These are phyloP conservation scores for Hoplodrina ambigua DNA, from an alignment of 2,888 invertebrate species.

Conservation along the genomic window DNA sequence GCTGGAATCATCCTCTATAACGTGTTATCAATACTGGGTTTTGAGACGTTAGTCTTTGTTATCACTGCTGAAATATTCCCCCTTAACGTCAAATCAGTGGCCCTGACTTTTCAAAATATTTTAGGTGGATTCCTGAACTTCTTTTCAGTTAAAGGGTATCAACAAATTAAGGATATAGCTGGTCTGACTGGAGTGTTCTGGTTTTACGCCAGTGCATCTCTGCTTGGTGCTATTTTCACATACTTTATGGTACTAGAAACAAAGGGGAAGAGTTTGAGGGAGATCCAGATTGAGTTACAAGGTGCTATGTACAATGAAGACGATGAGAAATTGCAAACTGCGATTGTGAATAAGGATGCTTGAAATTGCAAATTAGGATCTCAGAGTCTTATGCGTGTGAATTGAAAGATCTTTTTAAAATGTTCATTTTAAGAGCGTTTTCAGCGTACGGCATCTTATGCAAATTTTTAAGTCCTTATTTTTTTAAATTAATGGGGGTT, in stretches of 20 bases:
- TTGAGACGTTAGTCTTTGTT: constrained; percentile 85
- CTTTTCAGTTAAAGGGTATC: constrained; percentile 85
- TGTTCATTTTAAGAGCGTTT: no score
- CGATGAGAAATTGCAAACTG: constrained; percentile 61
- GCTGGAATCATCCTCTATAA: constrained; percentile 79
- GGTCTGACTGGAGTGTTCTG: constrained; percentile 87
- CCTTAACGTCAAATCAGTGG: constrained; percentile 89
- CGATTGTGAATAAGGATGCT: constrained; percentile 14
- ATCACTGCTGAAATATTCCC: constrained; percentile 90
- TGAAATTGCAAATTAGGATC: background rate
- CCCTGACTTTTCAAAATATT: constrained; percentile 84
- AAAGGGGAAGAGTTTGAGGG: constrained; percentile 88
- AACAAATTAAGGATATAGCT: constrained; percentile 79
- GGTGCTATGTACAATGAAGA: constrained; percentile 71
- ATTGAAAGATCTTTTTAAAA: no score
- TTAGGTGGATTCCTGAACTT: constrained; percentile 84
- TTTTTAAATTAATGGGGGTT: no score
- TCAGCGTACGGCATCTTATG: no score
- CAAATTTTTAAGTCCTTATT: no score
- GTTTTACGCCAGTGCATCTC: constrained; percentile 81
- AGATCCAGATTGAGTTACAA: constrained; percentile 88
- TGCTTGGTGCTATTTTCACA: constrained; percentile 84
- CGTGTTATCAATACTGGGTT: constrained; percentile 79
- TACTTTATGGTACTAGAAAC: constrained; percentile 88
- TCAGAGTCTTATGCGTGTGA: background rate